phyloP scores from a whole-genome alignment of 1,140 invertebrate genomes.

The Aricia agestis region DNA sequence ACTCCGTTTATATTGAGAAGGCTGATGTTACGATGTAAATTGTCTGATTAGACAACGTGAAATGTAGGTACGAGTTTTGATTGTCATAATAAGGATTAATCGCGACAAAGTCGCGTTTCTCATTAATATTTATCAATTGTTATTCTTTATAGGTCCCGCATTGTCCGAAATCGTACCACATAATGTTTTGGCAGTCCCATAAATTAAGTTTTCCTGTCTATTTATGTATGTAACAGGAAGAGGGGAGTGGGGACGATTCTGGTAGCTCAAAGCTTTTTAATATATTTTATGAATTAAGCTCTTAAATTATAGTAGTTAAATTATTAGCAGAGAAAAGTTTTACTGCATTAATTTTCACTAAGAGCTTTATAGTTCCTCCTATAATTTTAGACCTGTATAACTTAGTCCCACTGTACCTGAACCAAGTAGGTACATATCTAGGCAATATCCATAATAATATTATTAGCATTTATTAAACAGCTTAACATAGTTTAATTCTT shows the following conservation, averaged over 20 bases:
- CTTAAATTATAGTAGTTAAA: no score
- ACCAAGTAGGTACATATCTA: no score
- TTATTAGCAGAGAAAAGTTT: no score
- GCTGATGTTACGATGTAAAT: neutral
- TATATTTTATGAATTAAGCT: neutral
- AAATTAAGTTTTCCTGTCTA: conserved; percentile 8
- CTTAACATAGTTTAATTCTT: no score
- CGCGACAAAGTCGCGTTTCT: neutral
- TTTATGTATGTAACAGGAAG: neutral
- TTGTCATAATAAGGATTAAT: neutral
- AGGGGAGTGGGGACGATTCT: neutral
- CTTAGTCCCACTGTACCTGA: no score
- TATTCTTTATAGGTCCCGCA: neutral
- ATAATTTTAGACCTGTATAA: no score
- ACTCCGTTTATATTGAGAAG: neutral
- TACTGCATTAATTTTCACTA: no score
- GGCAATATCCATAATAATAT: no score
- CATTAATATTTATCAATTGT: conserved; percentile 10
- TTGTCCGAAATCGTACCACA: conserved; percentile 19
- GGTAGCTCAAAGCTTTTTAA: neutral
- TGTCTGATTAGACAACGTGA: neutral
- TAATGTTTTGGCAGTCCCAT: conserved; percentile 16
- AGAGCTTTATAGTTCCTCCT: no score
- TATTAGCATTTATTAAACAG: no score
- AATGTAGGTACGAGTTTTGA: neutral